A percentile compares a stretch with the other conserved stretches of the same genome.
Conservation (phyloP, 1,140 invertebrate genomes). For the Drosophila dunni region DNA sequence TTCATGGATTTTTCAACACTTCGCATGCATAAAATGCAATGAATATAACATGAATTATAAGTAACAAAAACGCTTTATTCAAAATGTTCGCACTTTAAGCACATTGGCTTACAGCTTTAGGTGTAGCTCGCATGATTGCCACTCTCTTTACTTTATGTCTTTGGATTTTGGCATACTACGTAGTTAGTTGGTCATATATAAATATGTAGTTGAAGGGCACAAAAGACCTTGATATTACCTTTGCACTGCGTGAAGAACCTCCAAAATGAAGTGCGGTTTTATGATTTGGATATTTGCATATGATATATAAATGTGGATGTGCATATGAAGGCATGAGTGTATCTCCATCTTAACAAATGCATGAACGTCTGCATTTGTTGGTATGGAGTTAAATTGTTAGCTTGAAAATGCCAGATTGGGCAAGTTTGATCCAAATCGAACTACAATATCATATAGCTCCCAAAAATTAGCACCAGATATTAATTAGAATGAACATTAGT, state of each 20-base stretch:
- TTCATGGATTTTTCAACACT: no score
- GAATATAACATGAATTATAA: no score
- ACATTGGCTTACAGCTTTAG: neutral
- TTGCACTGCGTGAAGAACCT: conserved; percentile 56
- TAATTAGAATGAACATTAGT: no score
- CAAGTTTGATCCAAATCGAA: conserved; percentile 57
- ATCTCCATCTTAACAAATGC: no score
- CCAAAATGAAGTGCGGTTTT: conserved; percentile 73
- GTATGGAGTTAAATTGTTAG: conserved; percentile 69
- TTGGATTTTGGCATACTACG: conserved; percentile 51
- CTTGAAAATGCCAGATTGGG: conserved; percentile 76
- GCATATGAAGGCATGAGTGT: neutral
- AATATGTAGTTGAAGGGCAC: conserved; percentile 66
- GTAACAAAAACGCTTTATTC: no score
- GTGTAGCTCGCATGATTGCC: neutral
- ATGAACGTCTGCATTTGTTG: no score
- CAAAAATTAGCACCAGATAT: no score
- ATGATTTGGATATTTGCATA: conserved; percentile 72
- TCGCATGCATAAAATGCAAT: no score
- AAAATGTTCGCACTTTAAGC: neutral
- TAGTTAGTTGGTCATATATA: conserved; percentile 67
- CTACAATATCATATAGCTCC: conserved; percentile 36
- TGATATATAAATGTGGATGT: conserved; percentile 24
- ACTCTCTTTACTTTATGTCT: conserved; percentile 13
- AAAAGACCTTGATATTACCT: conserved; percentile 47